These are phyloP conservation scores for Enteromius treurensis DNA, from an alignment of 2,797 vertebrate genomes.

Conservation along the genomic window DNA sequence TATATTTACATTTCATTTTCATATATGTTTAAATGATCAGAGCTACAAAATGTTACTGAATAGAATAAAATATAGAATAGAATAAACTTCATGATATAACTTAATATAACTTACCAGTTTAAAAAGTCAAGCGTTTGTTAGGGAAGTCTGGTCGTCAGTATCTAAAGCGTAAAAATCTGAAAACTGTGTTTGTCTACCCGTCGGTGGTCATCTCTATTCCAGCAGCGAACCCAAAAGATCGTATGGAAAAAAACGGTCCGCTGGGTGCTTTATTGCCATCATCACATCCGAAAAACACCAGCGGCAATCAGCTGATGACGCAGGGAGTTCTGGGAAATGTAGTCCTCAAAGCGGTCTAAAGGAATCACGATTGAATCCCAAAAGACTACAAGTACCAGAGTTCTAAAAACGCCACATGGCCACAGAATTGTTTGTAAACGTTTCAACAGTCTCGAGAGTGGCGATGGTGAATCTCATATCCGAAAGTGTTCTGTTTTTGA, in stretches of 20 bases:
- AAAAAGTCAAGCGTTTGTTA: slow-evolving; percentile 5
- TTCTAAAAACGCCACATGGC: slow-evolving; percentile 51
- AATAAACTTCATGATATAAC: background rate
- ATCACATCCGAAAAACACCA: slow-evolving; percentile 42
- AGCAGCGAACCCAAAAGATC: slow-evolving; percentile 31
- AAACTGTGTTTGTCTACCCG: slow-evolving; percentile 38
- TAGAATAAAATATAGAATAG: background rate
- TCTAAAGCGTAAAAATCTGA: slow-evolving; percentile 4
- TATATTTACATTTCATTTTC: no score
- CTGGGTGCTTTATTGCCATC: slow-evolving; percentile 42
- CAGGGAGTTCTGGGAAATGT: slow-evolving; percentile 35
- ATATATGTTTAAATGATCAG: background rate
- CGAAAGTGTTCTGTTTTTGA: background rate
- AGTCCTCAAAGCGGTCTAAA: background rate
- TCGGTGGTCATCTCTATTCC: slow-evolving; percentile 38
- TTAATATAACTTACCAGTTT: slow-evolving; percentile 35
- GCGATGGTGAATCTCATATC: background rate
- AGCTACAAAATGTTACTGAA: background rate
- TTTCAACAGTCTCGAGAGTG: slow-evolving; percentile 18
- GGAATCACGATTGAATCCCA: no score
- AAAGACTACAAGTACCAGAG: slow-evolving; percentile 44
- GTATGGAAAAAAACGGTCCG: slow-evolving; percentile 33
- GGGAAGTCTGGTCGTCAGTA: background rate
- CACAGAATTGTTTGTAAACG: slow-evolving; percentile 59
- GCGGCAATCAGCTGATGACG: slow-evolving; percentile 23